Evolutionary conservation across 2,113 vertebrate genomes (phyloP).

Genomic region (Asarcornis scutulata): DNA sequence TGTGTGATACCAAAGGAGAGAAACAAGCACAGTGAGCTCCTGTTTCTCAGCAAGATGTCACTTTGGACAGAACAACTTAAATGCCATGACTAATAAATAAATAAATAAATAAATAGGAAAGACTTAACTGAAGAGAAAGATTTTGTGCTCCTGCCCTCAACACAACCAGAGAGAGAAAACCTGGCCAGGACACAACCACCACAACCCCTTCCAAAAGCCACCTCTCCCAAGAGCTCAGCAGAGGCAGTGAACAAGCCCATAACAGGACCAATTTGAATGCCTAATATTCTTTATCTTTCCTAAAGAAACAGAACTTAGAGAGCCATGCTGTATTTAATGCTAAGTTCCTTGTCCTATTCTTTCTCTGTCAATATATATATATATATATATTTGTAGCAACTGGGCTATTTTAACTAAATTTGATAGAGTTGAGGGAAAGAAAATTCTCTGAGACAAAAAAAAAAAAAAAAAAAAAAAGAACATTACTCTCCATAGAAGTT

Average conservation of each 20-base stretch:
- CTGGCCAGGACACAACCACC: background rate
- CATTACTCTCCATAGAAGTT: background rate
- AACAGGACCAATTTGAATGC: background rate
- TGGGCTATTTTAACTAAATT: conserved; percentile 41
- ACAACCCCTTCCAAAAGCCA: background rate
- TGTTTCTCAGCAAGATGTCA: background rate
- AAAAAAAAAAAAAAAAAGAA: conserved; percentile 25
- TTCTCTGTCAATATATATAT: background rate
- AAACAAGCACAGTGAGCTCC: background rate
- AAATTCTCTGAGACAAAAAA: conserved; percentile 33
- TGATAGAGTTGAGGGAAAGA: conserved; percentile 34
- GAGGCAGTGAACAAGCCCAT: background rate
- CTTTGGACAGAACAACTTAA: background rate
- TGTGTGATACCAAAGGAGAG: background rate
- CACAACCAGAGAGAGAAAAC: background rate
- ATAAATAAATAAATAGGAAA: background rate
- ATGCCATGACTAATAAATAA: background rate
- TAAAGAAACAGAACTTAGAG: background rate
- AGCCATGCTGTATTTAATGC: background rate
- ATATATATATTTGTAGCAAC: background rate
- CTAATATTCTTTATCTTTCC: background rate
- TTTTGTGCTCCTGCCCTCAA: background rate
- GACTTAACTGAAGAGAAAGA: background rate
- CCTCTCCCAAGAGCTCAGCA: background rate
- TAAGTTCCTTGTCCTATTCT: background rate